phyloP scores from a whole-genome alignment of 1,140 invertebrate species.

The Acyrthosiphon pisum region DNA sequence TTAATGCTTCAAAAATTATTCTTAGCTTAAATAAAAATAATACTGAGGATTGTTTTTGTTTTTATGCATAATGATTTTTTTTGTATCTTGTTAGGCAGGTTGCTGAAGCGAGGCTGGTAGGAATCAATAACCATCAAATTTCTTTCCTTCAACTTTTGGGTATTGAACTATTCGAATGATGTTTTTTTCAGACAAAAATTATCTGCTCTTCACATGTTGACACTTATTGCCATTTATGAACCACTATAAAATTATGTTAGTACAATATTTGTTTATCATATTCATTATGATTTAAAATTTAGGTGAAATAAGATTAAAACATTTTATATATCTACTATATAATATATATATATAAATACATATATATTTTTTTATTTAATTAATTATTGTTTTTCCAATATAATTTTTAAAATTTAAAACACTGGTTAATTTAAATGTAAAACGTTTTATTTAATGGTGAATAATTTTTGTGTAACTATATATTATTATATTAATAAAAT shows the following conservation, averaged over 20 bases:
- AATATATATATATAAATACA: constrained; percentile 24
- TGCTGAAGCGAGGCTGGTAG: constrained; percentile 53
- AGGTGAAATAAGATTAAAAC: constrained; percentile 30
- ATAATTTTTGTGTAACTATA: constrained; percentile 51
- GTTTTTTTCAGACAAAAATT: constrained; percentile 47
- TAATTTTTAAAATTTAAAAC: constrained; percentile 18
- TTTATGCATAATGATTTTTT: constrained; percentile 55
- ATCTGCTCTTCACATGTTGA: constrained; percentile 50
- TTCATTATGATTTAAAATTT: constrained; percentile 49
- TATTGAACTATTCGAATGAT: constrained; percentile 43
- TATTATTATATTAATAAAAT: constrained; percentile 49
- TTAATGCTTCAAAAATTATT: neutral
- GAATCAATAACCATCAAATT: constrained; percentile 57
- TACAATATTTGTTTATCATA: constrained; percentile 46
- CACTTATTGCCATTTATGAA: constrained; percentile 39
- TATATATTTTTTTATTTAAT: constrained; percentile 49
- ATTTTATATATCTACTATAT: constrained; percentile 28
- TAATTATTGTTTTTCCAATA: constrained; percentile 54
- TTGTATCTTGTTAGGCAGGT: constrained; percentile 56
- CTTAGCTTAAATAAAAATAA: constrained; percentile 27
- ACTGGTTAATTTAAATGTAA: constrained; percentile 29
- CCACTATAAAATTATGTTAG: constrained; percentile 35
- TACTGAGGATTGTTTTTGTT: constrained; percentile 28
- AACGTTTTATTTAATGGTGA: constrained; percentile 39
- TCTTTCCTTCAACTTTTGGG: constrained; percentile 51